phyloP scores from a whole-genome alignment of 2,113 vertebrate genomes.

The Apus apus region DNA sequence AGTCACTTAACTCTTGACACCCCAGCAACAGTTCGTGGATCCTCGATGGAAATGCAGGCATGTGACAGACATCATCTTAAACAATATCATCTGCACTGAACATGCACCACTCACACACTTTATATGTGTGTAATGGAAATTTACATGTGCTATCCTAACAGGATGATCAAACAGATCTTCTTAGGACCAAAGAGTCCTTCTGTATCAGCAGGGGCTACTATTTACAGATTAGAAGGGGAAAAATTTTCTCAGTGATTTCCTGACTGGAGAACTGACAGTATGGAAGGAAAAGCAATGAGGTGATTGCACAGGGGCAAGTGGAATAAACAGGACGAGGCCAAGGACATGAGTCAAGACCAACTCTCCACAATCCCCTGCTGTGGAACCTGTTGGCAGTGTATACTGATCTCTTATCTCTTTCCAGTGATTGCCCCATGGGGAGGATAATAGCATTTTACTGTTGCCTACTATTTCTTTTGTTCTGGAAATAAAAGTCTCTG shows the following conservation, averaged over 20 bases:
- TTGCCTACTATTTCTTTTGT: neutral
- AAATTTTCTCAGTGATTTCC: neutral
- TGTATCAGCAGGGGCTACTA: neutral
- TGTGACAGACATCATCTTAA: neutral
- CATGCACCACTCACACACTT: no score
- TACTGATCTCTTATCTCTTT: neutral
- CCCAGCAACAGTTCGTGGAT: neutral
- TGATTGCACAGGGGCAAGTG: neutral
- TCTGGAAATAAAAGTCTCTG: neutral
- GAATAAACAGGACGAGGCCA: neutral
- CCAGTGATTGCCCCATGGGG: neutral
- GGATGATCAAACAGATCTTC: neutral
- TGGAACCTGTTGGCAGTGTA: neutral
- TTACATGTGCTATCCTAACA: no score
- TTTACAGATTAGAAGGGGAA: neutral
- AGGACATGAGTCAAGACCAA: neutral
- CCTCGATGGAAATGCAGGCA: neutral
- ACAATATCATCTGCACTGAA: neutral
- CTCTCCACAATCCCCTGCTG: neutral
- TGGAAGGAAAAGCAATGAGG: neutral
- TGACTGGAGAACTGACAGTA: neutral
- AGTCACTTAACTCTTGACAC: neutral
- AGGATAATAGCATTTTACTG: neutral
- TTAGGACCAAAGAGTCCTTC: neutral
- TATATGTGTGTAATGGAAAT: no score